These are phyloP conservation scores for Hypotaenidia okinawae DNA, from an alignment of 2,797 vertebrate species.

Conservation along the genomic window DNA sequence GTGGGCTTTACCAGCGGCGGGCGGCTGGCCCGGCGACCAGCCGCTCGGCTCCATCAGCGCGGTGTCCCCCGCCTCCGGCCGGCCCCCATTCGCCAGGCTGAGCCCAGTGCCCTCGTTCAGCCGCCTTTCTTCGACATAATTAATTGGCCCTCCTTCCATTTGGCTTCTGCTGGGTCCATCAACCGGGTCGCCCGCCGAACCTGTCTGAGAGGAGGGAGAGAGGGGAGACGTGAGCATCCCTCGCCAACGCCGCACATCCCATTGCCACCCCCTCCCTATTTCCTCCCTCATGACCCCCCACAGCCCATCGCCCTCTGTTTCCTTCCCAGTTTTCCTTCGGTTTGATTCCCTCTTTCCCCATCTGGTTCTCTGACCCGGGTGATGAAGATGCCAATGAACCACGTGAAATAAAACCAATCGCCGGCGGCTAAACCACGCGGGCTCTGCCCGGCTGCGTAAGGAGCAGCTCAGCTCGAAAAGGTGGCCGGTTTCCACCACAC, in stretches of 20 bases:
- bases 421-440: accelerated
- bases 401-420: accelerated
- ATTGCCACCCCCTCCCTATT: too few relatives aligned
- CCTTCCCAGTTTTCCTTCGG: too few relatives aligned
- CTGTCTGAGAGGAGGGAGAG: constrained; percentile 81
- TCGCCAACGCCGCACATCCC: accelerated
- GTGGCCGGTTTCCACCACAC: accelerated
- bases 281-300: background rate
- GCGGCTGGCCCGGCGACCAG: constrained; percentile 62
- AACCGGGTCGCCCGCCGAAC: constrained; percentile 87
- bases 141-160: constrained; percentile 99
- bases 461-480: background rate
- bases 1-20: constrained; percentile 75
- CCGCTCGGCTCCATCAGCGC: constrained; percentile 58
- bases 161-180: constrained; percentile 98
- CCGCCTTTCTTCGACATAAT: constrained; percentile 91
- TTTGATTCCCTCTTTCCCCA: background rate
- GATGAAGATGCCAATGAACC: accelerated
- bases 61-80: constrained; percentile 71
- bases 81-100: constrained; percentile 86
- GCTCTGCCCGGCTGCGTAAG: background rate
- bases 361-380: background rate
- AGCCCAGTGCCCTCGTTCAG: constrained; percentile 80
- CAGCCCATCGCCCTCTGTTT: too few relatives aligned
- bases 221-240: background rate